These are phyloP conservation scores for Antheraea pernyi DNA, from an alignment of 1,140 invertebrate species.

Conservation along the genomic window DNA sequence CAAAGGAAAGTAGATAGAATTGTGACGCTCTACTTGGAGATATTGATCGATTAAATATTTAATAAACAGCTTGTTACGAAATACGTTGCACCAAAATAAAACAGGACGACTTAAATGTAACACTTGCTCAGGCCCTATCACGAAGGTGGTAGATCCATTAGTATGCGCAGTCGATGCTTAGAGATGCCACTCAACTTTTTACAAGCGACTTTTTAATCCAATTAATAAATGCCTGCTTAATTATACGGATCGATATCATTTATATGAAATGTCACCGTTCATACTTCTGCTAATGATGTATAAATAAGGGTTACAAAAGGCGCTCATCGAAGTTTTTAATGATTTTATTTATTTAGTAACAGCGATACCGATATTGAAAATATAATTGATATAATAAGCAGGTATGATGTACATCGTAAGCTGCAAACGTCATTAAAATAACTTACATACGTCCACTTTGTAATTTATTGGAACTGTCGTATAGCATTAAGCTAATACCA, in stretches of 20 bases:
- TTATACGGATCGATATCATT: slow-evolving; percentile 41
- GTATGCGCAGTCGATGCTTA: neutral
- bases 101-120: neutral
- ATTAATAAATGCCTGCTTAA: slow-evolving; percentile 40
- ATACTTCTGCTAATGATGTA: slow-evolving; percentile 27
- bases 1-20: too few relatives aligned
- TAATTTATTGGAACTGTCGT: neutral
- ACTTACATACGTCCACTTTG: neutral
- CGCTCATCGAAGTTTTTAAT: slow-evolving; percentile 22
- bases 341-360: slow-evolving; percentile 19
- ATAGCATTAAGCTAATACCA: too few relatives aligned
- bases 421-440: neutral
- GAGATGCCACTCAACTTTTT: slow-evolving; percentile 16
- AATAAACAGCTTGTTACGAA: too few relatives aligned
- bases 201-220: slow-evolving; percentile 22
- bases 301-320: slow-evolving; percentile 24
- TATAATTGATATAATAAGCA: slow-evolving; percentile 6
- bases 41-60: too few relatives aligned
- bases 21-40: too few relatives aligned
- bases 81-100: neutral
- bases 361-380: neutral
- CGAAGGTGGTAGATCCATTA: neutral
- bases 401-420: neutral
- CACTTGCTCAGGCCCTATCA: neutral
- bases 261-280: slow-evolving; percentile 40